Percentiles rank a stretch among this genome's conserved stretches.
These are phyloP conservation scores for Horisme vitalbata DNA, from an alignment of 2,888 invertebrate genomes.

Conservation along the genomic window DNA sequence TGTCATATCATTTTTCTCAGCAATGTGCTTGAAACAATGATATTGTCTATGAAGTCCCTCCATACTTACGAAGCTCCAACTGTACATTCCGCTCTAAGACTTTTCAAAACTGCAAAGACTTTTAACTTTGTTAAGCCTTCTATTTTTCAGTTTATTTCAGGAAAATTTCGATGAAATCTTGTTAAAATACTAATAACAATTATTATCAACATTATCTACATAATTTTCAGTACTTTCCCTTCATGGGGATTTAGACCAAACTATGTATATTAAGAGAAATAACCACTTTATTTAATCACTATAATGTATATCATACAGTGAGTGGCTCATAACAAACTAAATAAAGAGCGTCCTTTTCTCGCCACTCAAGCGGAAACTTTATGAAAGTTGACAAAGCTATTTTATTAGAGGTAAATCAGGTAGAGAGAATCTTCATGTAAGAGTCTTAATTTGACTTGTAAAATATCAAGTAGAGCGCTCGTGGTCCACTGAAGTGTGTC, in stretches of 20 bases:
- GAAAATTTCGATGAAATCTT: conserved; percentile 2
- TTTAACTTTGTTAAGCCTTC: conserved; percentile 33
- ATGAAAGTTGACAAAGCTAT: conserved; percentile 41
- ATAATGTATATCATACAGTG: not conserved
- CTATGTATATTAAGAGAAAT: too few relatives aligned
- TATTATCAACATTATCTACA: too few relatives aligned
- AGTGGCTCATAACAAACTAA: not conserved
- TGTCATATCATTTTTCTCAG: conserved; percentile 47
- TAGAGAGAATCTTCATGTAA: conserved; percentile 36
- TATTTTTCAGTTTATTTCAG: conserved; percentile 14
- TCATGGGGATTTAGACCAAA: too few relatives aligned
- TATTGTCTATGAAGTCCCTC: conserved; percentile 47
- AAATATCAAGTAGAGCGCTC: conserved; percentile 38
- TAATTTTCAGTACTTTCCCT: too few relatives aligned
- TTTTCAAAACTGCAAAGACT: conserved; percentile 31
- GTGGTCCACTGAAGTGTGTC: conserved; percentile 42
- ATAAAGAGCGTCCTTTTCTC: conserved; percentile 24
- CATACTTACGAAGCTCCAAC: conserved; percentile 41
- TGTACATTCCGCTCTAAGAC: conserved; percentile 30
- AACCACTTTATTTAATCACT: too few relatives aligned
- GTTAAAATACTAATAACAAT: too few relatives aligned
- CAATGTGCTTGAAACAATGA: conserved; percentile 53
- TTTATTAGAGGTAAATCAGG: conserved; percentile 48
- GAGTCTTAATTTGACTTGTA: conserved; percentile 42
- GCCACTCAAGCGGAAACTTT: conserved; percentile 38